phyloP scores from a whole-genome alignment of 2,113 vertebrate species.

The Xerus inauris region DNA sequence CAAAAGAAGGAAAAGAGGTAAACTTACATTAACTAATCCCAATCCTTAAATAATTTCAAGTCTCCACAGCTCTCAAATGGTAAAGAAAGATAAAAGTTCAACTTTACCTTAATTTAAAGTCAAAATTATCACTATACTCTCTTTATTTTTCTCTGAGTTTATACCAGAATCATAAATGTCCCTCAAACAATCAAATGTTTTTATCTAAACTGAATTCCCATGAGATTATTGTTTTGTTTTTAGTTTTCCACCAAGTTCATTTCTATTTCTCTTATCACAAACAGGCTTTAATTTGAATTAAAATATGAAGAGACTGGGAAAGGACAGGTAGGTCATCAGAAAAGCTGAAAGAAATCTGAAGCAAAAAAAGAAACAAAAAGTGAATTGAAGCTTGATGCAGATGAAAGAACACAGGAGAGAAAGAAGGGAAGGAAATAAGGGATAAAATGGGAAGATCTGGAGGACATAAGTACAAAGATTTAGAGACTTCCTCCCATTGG shows the following conservation, averaged over 20 bases:
- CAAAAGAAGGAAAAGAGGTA: neutral
- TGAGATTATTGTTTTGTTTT: neutral
- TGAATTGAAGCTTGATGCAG: neutral
- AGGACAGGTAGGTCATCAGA: neutral
- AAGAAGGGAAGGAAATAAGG: neutral
- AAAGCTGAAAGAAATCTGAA: neutral
- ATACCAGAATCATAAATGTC: neutral
- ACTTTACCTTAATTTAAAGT: neutral
- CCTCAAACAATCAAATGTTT: neutral
- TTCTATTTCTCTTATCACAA: neutral
- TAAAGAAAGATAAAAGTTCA: neutral
- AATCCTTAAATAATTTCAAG: neutral
- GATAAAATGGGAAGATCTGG: neutral
- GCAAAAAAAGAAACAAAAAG: neutral
- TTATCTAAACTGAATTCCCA: neutral
- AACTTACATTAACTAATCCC: neutral
- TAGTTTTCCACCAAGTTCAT: neutral
- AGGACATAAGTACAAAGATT: neutral
- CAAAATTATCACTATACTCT: neutral
- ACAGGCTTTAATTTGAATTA: constrained; percentile 8
- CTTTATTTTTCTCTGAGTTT: neutral
- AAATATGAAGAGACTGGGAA: neutral
- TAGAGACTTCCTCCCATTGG: neutral
- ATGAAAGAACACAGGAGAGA: neutral
- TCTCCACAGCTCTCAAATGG: neutral